Percentiles rank a stretch among this genome's conserved stretches.
Evolutionary conservation across 2,113 vertebrate species (phyloP).

Genomic region (Tachysurus vachellii): DNA sequence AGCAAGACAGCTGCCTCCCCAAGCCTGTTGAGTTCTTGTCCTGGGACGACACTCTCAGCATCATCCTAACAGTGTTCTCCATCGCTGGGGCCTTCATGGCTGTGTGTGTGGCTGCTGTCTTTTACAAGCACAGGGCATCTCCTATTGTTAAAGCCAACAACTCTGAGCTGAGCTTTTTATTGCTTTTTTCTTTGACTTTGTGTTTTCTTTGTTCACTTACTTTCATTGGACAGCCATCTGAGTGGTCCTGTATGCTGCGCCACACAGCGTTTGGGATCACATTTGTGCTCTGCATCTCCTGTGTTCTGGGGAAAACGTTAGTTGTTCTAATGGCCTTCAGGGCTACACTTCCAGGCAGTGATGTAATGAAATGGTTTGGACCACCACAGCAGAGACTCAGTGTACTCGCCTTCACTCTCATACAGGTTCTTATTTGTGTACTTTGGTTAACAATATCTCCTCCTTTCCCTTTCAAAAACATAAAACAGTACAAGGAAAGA

Average conservation of each 20-base stretch:
- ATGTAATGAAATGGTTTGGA: conserved; percentile 68
- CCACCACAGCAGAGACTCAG: conserved; percentile 66
- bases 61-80: conserved; percentile 62
- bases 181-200: conserved; percentile 64
- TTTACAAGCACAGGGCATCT: conserved; percentile 61
- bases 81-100: conserved; percentile 62
- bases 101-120: conserved; percentile 57
- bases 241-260: conserved; percentile 68
- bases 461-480: conserved; percentile 63
- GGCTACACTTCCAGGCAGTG: conserved; percentile 63
- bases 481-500: conserved; percentile 56
- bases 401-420: conserved; percentile 59
- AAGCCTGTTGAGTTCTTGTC: conserved; percentile 71
- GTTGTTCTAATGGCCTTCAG: conserved; percentile 70
- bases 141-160: conserved; percentile 70
- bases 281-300: conserved; percentile 69
- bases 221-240: conserved; percentile 67
- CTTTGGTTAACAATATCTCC: conserved; percentile 63
- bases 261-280: conserved; percentile 68
- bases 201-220: conserved; percentile 70
- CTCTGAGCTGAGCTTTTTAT: conserved; percentile 65
- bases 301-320: conserved; percentile 69
- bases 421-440: conserved; percentile 66
- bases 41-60: conserved; percentile 61
- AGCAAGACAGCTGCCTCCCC: conserved; percentile 58